Conservation (phyloP, 2,888 invertebrate species). For the Phaonia tiefii region DNA sequence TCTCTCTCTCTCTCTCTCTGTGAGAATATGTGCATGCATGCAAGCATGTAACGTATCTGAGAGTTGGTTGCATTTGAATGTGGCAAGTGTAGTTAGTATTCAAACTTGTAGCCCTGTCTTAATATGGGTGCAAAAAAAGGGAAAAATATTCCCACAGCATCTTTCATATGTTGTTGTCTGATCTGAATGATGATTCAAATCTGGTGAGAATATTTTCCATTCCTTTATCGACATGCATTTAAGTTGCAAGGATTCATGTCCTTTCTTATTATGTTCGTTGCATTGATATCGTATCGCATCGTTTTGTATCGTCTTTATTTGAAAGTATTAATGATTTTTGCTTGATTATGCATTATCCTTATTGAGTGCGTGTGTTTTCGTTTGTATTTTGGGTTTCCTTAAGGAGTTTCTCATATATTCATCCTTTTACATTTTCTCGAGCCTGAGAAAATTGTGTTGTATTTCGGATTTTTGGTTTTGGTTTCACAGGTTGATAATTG, state of each 20-base stretch:
- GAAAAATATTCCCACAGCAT: slow-evolving; percentile 63
- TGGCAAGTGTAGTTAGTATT: background rate
- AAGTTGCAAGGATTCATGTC: slow-evolving; percentile 26
- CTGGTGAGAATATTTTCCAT: slow-evolving; percentile 61
- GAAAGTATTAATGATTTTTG: slow-evolving; percentile 64
- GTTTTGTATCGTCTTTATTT: slow-evolving; percentile 42
- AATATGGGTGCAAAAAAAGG: slow-evolving; percentile 44
- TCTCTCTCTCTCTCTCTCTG: slow-evolving; percentile 1
- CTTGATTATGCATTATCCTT: slow-evolving; percentile 46
- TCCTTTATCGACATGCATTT: background rate
- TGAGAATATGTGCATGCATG: slow-evolving; percentile 59
- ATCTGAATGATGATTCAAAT: slow-evolving; percentile 52
- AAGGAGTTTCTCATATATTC: slow-evolving; percentile 26
- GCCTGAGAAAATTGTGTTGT: slow-evolving; percentile 54
- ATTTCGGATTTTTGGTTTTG: slow-evolving; percentile 52
- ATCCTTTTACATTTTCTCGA: slow-evolving; percentile 14
- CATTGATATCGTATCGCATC: slow-evolving; percentile 53
- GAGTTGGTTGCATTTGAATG: slow-evolving; percentile 10
- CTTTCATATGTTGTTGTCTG: slow-evolving; percentile 26
- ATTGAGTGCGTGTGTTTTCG: slow-evolving; percentile 7
- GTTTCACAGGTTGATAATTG: slow-evolving; percentile 64
- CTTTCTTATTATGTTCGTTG: slow-evolving; percentile 5
- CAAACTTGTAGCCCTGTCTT: slow-evolving; percentile 4
- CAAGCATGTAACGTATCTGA: slow-evolving; percentile 38
- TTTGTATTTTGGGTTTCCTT: slow-evolving; percentile 36